Conservation (phyloP, 1,140 invertebrate genomes). For the Camponotus vicinus region DNA sequence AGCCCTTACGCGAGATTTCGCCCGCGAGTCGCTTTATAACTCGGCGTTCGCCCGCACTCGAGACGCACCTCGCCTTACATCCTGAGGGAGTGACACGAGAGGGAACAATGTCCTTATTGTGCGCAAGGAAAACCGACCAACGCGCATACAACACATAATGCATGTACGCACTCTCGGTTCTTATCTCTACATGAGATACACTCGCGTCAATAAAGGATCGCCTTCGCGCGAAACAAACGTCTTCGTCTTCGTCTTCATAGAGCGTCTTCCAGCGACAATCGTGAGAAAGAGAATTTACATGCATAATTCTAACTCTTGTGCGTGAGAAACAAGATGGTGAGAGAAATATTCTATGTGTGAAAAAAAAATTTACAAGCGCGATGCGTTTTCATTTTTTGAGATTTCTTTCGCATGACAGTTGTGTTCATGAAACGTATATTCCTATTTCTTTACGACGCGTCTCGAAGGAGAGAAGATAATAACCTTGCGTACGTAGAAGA, state of each 20-base stretch:
- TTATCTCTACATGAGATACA: not conserved
- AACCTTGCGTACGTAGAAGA: slow-evolving; percentile 10
- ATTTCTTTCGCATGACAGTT: slow-evolving; percentile 18
- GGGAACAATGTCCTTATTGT: slow-evolving; percentile 32
- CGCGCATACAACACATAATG: too few relatives aligned
- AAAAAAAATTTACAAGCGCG: slow-evolving; percentile 22
- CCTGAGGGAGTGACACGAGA: not conserved
- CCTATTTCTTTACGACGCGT: slow-evolving; percentile 2
- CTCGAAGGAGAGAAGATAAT: slow-evolving; percentile 53
- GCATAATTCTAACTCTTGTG: too few relatives aligned
- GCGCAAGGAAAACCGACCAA: not conserved
- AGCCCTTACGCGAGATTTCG: slow-evolving; percentile 46
- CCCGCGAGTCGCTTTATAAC: slow-evolving; percentile 35
- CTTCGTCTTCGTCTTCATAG: not conserved
- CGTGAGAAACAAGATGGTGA: not conserved
- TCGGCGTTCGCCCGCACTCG: not conserved
- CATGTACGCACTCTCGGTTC: not conserved
- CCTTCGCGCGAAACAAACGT: slow-evolving; percentile 10
- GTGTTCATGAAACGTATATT: not conserved
- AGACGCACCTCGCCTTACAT: slow-evolving; percentile 34
- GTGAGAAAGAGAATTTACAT: not conserved
- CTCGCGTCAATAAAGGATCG: slow-evolving; percentile 18
- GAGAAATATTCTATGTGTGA: slow-evolving; percentile 8
- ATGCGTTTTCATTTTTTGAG: slow-evolving; percentile 20
- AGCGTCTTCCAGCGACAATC: not conserved